Base-by-base conservation (phyloP, 2,888 invertebrate genomes). In the Machimus rusticus region DNA sequence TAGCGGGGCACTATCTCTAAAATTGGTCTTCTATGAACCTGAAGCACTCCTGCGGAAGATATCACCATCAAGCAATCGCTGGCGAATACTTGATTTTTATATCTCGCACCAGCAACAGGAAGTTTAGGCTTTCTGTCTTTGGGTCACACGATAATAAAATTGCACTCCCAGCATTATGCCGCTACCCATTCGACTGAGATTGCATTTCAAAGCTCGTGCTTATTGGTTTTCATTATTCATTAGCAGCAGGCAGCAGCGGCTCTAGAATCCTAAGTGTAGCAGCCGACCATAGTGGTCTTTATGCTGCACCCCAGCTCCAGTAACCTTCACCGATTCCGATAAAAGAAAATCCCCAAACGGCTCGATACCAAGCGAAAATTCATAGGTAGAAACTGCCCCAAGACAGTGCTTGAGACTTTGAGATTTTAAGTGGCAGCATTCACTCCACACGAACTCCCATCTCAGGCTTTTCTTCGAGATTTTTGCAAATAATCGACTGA, bases 401-500 rank as follows among this genome's bases (percentile, higher is more conserved):
- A n/a, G 51, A n/a, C 51, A 16, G 19, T 51, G n/a, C 51, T n/a
- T 51, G 51, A n/a, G n/a, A 51, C 51, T 51, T 39, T 14, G 43
- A 46, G 43, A 46, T 46, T 46, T 46, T 46, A 51, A 51, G 51
- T 51, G 51, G n/a, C 46, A 57, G 19, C 66, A 28, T 66, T 66
- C 66, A 66, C 8, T 66, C 66, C 28, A 23, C 28, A 66, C 66
- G 28, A 66, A 66, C 28, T 66, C 66, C 9, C 28, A 66, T 66
- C 66, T 66, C 23, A 28, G 66, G 23, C 28, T 66, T 66, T 66
- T 66, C 66, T 66, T 66, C 28, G 28, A 28, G 66, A 43, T 78
- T 78, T 78, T 43, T 78, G 28, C 78, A 78, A 78, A 78, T 43
- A 76, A 76, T 39, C 23, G 23, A 78, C 78, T 78, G 78, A 78